Conservation (phyloP, 2,113 vertebrate species). For the Ctenodactylus gundi region DNA sequence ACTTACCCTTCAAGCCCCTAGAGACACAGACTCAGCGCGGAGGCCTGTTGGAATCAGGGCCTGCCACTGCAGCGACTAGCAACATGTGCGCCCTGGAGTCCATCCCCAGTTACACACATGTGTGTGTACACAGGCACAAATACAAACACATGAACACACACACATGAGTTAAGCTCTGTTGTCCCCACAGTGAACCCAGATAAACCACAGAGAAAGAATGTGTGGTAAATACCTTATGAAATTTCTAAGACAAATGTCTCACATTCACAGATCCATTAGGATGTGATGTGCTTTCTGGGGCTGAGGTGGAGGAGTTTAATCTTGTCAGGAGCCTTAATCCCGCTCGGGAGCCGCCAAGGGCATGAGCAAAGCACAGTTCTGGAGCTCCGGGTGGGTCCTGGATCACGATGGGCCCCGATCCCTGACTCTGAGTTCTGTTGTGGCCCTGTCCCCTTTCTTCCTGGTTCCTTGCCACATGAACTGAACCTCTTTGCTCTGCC, state of each 20-base stretch:
- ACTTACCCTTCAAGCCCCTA: too few species aligned
- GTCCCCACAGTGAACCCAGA: not conserved
- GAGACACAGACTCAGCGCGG: too few species aligned
- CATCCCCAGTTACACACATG: too few species aligned
- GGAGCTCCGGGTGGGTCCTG: not conserved
- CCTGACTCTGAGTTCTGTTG: not conserved
- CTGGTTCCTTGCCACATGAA: not conserved
- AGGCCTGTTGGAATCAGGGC: too few species aligned
- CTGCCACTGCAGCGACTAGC: too few species aligned
- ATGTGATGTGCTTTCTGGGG: not conserved
- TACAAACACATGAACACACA: too few species aligned
- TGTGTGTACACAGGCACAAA: too few species aligned
- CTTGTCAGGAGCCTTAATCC: not conserved
- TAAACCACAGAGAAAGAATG: not conserved
- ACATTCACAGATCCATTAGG: not conserved
- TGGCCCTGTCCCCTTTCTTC: not conserved
- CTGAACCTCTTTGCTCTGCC: not conserved
- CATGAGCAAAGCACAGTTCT: not conserved
- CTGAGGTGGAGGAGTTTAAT: not conserved
- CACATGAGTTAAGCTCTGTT: not conserved
- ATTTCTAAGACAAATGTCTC: not conserved
- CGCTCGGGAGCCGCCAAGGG: not conserved
- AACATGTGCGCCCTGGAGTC: too few species aligned
- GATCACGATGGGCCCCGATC: too few species aligned
- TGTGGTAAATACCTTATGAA: not conserved